Evolutionary conservation across 2,797 vertebrate species (phyloP), one percentile per base, ranked within the genome.

Genomic region (Pterois miles): DNA sequence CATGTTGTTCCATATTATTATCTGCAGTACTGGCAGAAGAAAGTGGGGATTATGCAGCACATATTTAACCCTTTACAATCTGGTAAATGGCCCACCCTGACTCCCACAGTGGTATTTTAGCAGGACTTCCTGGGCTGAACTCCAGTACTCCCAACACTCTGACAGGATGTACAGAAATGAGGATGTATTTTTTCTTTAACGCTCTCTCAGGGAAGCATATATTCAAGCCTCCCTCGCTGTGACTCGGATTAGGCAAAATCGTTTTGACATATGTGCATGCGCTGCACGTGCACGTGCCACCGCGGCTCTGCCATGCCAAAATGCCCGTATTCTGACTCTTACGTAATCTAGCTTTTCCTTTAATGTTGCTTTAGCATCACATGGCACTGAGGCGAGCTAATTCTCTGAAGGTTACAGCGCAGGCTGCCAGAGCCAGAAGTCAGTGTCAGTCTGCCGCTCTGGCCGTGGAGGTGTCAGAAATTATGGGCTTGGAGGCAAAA

Each of bases 201-300:
- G 63, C 73, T 71, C 68, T 58, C 68, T 78, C 68, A 78, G 70
- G 82, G 80, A 76, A 53, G 70, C 67, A 85, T 46, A 83, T 80
- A 87, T 74, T 72, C 62, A 57, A 86, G 50, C 59, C 50, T 40
- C 71, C 56, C 82, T 81, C 48, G 16, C 59, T 62, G 72, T 54
- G 81, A 84, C 57, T 78, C 25, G 48, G 92, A 91, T 93, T 90
- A 93, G 59, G 20, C 52, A 64, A 87, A 90, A 89, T 78, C 29
- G 6, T 50, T 84, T 85, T 52, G 82, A 85, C 86, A 78, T 82
- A 76, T 48, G 46, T 75, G 70, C 63, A 59, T 65, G 69, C 13
- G 29, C 43, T 29, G 29, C 56, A 34, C 23, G 60, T 53, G 56
- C 83, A 78, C 36, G 79, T 83, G 86, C 78, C 75, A 83, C 76